phyloP scores from a whole-genome alignment of 1,140 invertebrate species.

The Aphis gossypii region DNA sequence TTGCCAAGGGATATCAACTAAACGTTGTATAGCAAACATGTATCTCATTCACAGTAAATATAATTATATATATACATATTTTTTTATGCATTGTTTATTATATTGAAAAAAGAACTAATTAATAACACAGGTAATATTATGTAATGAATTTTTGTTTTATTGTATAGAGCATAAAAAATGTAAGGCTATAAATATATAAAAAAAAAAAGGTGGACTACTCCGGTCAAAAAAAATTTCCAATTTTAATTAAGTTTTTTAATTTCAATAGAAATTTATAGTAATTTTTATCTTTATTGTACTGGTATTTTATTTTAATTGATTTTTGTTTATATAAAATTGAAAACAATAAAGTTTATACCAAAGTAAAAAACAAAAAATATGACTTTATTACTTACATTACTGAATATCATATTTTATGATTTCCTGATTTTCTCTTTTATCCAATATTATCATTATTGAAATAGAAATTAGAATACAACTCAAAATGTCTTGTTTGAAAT shows the following conservation, averaged over 20 bases:
- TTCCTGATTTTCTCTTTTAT: not conserved
- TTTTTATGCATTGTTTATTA: conserved; percentile 53
- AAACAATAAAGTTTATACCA: conserved; percentile 50
- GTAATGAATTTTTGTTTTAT: conserved; percentile 21
- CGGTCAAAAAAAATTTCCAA: conserved; percentile 10
- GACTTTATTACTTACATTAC: not conserved
- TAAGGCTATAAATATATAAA: not conserved
- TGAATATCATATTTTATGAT: not conserved
- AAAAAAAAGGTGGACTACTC: not conserved
- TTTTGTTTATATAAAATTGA: conserved; percentile 37
- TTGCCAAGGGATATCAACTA: conserved; percentile 74
- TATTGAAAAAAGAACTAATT: conserved; percentile 43
- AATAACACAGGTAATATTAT: conserved; percentile 45
- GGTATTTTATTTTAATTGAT: conserved; percentile 51
- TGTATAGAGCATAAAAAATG: conserved; percentile 11
- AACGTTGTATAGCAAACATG: not conserved
- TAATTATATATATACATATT: conserved; percentile 41
- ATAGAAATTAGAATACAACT: not conserved
- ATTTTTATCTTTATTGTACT: conserved; percentile 43
- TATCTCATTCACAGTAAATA: conserved; percentile 50
- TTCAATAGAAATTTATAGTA: conserved; percentile 44
- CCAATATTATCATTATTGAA: not conserved
- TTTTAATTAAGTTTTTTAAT: conserved; percentile 40
- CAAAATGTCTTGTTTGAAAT: not conserved
- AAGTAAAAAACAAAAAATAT: not conserved